A percentile compares a stretch with the other conserved stretches of the same genome.
phyloP scores from a whole-genome alignment of 2,888 invertebrate genomes.

The Acronicta psi region DNA sequence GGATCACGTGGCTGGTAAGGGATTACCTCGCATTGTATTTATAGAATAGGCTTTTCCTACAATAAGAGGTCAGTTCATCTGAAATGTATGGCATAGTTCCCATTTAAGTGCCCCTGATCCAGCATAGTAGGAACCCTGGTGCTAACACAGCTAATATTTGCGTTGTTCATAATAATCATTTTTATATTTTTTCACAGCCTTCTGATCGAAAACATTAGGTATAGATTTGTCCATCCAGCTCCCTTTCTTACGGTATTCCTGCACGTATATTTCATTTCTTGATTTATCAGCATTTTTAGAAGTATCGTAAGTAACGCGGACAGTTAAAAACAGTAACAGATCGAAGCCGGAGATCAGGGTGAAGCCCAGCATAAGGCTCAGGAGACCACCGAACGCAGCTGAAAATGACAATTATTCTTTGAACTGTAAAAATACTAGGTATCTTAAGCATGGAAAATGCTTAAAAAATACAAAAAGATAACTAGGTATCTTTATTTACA shows the following conservation, averaged over 20 bases:
- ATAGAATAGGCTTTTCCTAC: too few relatives aligned
- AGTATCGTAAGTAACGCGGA: constrained; percentile 83
- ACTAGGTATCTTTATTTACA: too few relatives aligned
- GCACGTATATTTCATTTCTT: constrained; percentile 34
- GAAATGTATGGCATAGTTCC: too few relatives aligned
- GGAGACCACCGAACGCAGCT: constrained; percentile 92
- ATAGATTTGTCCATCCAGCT: constrained; percentile 31
- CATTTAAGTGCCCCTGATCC: too few relatives aligned
- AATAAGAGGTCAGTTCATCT: too few relatives aligned
- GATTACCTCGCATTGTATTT: too few relatives aligned
- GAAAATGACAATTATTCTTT: constrained; percentile 67
- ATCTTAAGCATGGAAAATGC: too few relatives aligned
- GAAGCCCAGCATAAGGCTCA: constrained; percentile 92
- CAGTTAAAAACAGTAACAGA: constrained; percentile 89
- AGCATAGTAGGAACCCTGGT: too few relatives aligned
- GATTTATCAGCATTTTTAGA: constrained; percentile 8
- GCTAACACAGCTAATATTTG: constrained; percentile 29
- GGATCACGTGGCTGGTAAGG: too few relatives aligned
- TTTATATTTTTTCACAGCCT: constrained; percentile 7
- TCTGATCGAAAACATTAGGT: background rate
- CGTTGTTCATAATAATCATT: constrained; percentile 7
- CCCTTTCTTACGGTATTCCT: constrained; percentile 34
- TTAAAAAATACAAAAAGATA: too few relatives aligned
- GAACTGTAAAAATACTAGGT: too few relatives aligned
- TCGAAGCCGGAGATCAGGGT: constrained; percentile 92